Percentiles rank a stretch among this genome's conserved stretches.
These are phyloP conservation scores for Mimumesa dahlbomi DNA, from an alignment of 2,888 invertebrate genomes.

Conservation along the genomic window DNA sequence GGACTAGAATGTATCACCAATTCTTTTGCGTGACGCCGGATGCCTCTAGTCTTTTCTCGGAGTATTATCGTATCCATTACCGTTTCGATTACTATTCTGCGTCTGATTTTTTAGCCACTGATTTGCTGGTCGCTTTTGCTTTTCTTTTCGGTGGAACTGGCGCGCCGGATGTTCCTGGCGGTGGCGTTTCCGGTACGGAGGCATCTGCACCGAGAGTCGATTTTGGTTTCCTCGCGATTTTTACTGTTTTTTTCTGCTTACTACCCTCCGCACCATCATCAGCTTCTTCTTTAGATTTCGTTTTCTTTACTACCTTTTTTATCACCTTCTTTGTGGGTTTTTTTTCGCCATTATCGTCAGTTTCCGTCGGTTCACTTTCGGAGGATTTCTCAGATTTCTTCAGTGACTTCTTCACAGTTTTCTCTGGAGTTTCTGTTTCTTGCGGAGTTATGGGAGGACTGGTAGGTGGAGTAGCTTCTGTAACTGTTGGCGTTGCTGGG, in stretches of 20 bases:
- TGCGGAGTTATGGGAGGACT: conserved; percentile 63
- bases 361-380: conserved; percentile 57
- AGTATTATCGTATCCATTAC: conserved; percentile 40
- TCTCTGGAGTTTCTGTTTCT: conserved; percentile 55
- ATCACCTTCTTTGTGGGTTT: conserved; percentile 82
- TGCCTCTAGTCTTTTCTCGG: conserved; percentile 18
- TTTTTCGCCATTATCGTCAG: conserved; percentile 68
- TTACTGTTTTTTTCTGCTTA: conserved; percentile 80
- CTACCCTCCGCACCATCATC: conserved; percentile 67
- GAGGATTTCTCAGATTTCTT: too few relatives aligned
- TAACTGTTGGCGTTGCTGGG: conserved; percentile 71
- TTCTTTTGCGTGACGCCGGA: conserved; percentile 12
- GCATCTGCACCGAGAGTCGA: conserved; percentile 77
- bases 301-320: conserved; percentile 80
- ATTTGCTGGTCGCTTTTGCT: conserved; percentile 61
- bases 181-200: conserved; percentile 81
- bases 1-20: conserved; percentile 59
- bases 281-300: conserved; percentile 55
- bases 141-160: conserved; percentile 81
- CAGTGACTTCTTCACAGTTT: conserved; percentile 51
- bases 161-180: conserved; percentile 72
- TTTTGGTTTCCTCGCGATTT: conserved; percentile 80
- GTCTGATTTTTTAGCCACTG: conserved; percentile 64
- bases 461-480: conserved; percentile 71
- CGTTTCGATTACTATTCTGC: conserved; percentile 61